Conservation (phyloP, 2,797 vertebrate species). For the Acanthurus tractus region DNA sequence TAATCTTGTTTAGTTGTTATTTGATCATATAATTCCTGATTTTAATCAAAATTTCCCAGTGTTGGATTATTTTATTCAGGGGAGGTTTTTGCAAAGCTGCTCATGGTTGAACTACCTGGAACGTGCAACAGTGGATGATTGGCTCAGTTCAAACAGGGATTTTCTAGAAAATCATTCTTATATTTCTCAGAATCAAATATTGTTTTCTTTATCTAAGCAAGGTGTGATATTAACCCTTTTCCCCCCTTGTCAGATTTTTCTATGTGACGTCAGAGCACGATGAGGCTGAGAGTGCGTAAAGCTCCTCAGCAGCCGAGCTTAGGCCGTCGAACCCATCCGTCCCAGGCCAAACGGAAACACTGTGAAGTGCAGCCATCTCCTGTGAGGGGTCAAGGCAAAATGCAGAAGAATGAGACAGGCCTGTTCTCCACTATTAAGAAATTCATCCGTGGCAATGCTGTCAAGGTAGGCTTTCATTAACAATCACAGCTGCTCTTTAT, state of each 20-base stretch:
- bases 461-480: slow-evolving; percentile 86
- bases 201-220: neutral
- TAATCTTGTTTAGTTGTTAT: neutral
- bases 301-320: slow-evolving; percentile 93
- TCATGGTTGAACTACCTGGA: neutral
- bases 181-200: neutral
- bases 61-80: neutral
- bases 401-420: slow-evolving; percentile 93
- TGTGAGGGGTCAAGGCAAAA: slow-evolving; percentile 86
- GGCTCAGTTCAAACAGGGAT: neutral
- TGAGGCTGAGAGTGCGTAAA: slow-evolving; percentile 99
- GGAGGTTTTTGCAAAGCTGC: neutral
- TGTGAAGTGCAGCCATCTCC: slow-evolving; percentile 90
- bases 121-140: neutral
- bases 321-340: slow-evolving; percentile 85
- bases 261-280: slow-evolving; percentile 93
- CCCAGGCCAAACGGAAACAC: slow-evolving; percentile 94
- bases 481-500: neutral
- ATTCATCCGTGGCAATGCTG: slow-evolving; percentile 95
- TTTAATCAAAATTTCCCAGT: neutral
- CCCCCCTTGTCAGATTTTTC: slow-evolving; percentile 78
- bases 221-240: neutral
- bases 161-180: neutral
- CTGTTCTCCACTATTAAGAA: slow-evolving; percentile 97
- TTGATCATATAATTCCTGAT: neutral